Percentiles rank a stretch among this genome's conserved stretches.
Evolutionary conservation across 2,888 invertebrate species (phyloP).

Genomic region (Phaonia tiefii): DNA sequence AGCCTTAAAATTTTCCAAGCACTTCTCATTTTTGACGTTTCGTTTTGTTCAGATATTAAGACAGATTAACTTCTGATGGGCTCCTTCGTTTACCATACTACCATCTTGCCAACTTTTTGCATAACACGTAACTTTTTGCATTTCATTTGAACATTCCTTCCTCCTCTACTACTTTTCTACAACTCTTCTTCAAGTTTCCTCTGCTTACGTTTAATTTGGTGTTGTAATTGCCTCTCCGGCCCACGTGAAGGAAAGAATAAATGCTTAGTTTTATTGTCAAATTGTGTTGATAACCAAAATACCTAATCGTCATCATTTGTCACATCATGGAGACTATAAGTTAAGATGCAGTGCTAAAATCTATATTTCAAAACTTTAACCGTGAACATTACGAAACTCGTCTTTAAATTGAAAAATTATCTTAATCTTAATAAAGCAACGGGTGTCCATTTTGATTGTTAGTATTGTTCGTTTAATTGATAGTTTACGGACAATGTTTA

Average conservation of each 20-base stretch:
- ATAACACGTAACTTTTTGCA: background rate
- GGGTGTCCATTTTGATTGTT: background rate
- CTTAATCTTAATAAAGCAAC: background rate
- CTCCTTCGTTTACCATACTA: background rate
- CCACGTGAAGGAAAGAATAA: background rate
- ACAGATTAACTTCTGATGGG: slow-evolving; percentile 10
- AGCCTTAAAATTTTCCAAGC: slow-evolving; percentile 20
- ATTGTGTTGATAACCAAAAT: slow-evolving; percentile 35
- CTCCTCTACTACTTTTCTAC: too few species aligned
- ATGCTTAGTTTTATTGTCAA: slow-evolving; percentile 49
- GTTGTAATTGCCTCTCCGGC: slow-evolving; percentile 6
- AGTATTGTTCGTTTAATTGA: too few species aligned
- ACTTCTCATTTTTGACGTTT: slow-evolving; percentile 14
- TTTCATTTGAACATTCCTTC: slow-evolving; percentile 21
- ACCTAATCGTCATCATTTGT: slow-evolving; percentile 28
- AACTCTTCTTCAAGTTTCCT: slow-evolving; percentile 5
- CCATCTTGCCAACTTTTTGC: slow-evolving; percentile 3
- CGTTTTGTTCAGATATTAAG: background rate
- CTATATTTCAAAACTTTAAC: slow-evolving; percentile 24
- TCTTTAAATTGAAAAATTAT: background rate
- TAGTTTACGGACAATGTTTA: too few species aligned
- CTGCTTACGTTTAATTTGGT: slow-evolving; percentile 10
- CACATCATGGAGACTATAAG: slow-evolving; percentile 18
- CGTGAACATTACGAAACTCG: background rate
- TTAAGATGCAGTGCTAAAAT: background rate